Evolutionary conservation across 2,888 invertebrate genomes (phyloP).

Genomic region (Athripsodes cinereus): DNA sequence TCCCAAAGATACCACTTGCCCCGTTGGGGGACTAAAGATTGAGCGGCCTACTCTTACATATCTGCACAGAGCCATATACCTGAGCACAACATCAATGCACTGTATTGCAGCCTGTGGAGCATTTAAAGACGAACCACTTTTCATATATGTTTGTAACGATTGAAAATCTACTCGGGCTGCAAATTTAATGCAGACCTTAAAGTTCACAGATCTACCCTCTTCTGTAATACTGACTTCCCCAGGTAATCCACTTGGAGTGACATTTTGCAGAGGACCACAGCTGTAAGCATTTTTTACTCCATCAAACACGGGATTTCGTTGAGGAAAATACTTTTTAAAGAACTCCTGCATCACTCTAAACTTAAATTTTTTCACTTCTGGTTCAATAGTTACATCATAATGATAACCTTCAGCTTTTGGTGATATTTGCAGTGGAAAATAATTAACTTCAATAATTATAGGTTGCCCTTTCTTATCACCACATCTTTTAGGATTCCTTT

Average conservation of each 20-base stretch:
- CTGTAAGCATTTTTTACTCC: conserved; percentile 64
- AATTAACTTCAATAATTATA: background rate
- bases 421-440: background rate
- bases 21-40: conserved; percentile 60
- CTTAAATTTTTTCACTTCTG: conserved; percentile 60
- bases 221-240: background rate
- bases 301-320: conserved; percentile 61
- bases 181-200: background rate
- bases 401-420: conserved; percentile 41
- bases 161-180: background rate
- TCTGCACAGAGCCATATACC: conserved; percentile 37
- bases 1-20: conserved; percentile 53
- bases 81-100: conserved; percentile 79
- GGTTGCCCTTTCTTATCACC: background rate
- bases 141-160: conserved; percentile 38
- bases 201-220: background rate
- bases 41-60: conserved; percentile 61
- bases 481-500: background rate
- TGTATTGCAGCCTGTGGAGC: conserved; percentile 60
- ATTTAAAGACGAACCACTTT: conserved; percentile 35
- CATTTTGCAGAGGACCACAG: conserved; percentile 35
- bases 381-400: conserved; percentile 73
- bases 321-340: conserved; percentile 34
- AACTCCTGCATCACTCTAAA: conserved; percentile 43
- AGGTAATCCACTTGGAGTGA: background rate